Percentiles rank a stretch among this genome's conserved stretches.
Conservation (phyloP, 2,113 vertebrate species). For the Cephalopterus ornatus region DNA sequence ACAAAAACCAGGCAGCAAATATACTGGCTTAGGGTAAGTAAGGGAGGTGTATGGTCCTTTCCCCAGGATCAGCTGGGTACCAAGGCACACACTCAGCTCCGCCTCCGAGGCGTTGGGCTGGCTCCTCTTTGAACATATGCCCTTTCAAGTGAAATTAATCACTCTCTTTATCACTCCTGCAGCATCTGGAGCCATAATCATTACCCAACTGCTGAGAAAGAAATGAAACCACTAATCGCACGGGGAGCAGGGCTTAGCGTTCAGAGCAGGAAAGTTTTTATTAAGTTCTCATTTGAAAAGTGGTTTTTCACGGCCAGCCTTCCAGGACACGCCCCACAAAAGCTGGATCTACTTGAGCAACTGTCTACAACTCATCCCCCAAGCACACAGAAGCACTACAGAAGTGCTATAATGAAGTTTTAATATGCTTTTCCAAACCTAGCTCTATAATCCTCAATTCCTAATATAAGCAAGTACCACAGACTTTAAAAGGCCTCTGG, state of each 20-base stretch:
- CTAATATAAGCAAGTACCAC: background rate
- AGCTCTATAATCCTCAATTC: background rate
- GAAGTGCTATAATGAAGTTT: background rate
- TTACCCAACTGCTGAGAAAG: slow-evolving; percentile 91
- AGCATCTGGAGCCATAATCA: slow-evolving; percentile 85
- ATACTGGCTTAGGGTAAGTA: background rate
- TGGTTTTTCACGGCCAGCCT: slow-evolving; percentile 72
- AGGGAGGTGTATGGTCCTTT: background rate
- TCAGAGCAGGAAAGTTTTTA: slow-evolving; percentile 76
- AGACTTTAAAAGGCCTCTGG: background rate
- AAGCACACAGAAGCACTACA: background rate
- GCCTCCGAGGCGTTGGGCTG: slow-evolving; percentile 59
- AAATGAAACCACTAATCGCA: slow-evolving; percentile 91
- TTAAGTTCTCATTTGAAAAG: slow-evolving; percentile 80
- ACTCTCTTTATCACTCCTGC: slow-evolving; percentile 91
- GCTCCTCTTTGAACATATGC: slow-evolving; percentile 84
- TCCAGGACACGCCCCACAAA: slow-evolving; percentile 42
- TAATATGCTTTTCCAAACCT: slow-evolving; percentile 13
- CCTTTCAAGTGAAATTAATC: slow-evolving; percentile 95
- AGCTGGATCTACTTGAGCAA: background rate
- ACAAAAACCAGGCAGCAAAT: background rate
- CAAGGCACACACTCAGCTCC: slow-evolving; percentile 45
- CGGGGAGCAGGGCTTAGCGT: slow-evolving; percentile 72
- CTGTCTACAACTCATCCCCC: background rate
- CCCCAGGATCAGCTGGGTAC: slow-evolving; percentile 48